Evolutionary conservation across 2,888 invertebrate species (phyloP), one percentile per base, ranked within the genome.

Genomic region (Drosophila monieri): DNA sequence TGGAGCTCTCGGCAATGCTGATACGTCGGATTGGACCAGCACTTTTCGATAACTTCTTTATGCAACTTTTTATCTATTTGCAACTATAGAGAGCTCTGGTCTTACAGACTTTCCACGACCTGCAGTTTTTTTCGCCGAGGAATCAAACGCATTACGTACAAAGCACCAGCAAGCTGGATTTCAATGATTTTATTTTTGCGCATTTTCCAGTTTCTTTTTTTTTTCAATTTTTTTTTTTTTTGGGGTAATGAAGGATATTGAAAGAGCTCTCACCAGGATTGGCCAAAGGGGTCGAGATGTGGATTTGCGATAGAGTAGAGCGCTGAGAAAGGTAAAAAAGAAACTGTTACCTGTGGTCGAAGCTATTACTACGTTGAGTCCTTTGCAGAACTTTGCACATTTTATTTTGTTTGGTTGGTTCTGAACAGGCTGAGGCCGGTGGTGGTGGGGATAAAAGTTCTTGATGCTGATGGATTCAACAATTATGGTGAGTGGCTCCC

Each of bases 141-240:
- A 83, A 78, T 85, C 78, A 78, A 85, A 83, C 85, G 88, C 78
- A 85, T 85, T 85, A 85, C 88, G 68, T 77, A 74, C 74, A 78
- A 83, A 87, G 83, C 74, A 66, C 59, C 51, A 61, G 75, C 73
- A 21, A 70, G 74, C 74, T 68, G 69, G 71, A 70, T 87, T 79
- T 79, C 85, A 83, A 85, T 88, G 85, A 85, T 85, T 88, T 85
- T 83, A 83, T 83, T 85, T 81, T 79, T 77, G 84, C 78, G 81
- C 81, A 86, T 86, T 76, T 81, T 70, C 69, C 80, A 74, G 73
- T 73, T 77, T 37, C 62, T 56, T 68, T 47, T 46, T 39, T 39
- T 41, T 10, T n/a, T n/a, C n/a, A n/a, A n/a, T n/a, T n/a, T n/a
- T 41, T 9, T 12, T 3, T 1, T 41, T 57, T 57, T 68, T 54